Percentiles rank a stretch among this genome's conserved stretches.
phyloP scores from a whole-genome alignment of 1,140 invertebrate genomes.

The Drosophila aff. region DNA sequence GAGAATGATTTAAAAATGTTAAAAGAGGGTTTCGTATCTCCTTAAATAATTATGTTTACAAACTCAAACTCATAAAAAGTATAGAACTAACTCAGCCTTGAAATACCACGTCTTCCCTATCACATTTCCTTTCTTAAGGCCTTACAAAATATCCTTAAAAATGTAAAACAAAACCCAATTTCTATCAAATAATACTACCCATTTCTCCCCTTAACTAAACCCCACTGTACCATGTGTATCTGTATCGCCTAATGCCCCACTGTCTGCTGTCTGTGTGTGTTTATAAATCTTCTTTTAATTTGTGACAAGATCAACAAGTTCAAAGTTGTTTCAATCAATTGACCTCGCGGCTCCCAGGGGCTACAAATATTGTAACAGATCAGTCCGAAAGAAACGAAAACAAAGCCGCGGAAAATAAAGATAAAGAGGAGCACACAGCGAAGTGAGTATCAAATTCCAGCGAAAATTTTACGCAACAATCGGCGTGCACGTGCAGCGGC shows the following conservation, averaged over 20 bases:
- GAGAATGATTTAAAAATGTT: no score
- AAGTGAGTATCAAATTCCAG: constrained; percentile 52
- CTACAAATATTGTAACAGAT: constrained; percentile 82
- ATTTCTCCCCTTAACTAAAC: background rate
- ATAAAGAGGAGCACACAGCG: background rate
- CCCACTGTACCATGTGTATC: constrained; percentile 43
- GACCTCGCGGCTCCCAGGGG: constrained; percentile 82
- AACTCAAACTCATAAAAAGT: no score
- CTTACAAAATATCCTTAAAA: background rate
- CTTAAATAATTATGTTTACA: no score
- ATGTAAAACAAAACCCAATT: no score
- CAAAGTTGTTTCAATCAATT: constrained; percentile 85
- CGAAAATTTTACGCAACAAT: constrained; percentile 69
- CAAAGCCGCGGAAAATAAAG: constrained; percentile 22
- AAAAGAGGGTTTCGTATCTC: no score
- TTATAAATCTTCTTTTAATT: constrained; percentile 85
- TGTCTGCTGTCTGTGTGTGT: constrained; percentile 53
- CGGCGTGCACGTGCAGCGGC: constrained; percentile 60
- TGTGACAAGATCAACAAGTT: constrained; percentile 85
- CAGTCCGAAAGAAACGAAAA: constrained; percentile 46
- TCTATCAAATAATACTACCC: background rate
- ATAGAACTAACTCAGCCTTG: no score
- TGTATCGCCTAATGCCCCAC: constrained; percentile 23
- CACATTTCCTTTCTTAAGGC: no score
- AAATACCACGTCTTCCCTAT: no score